A percentile compares a stretch with the other conserved stretches of the same genome.
Evolutionary conservation across 2,113 vertebrate species (phyloP).

Genomic region (Podilymbus podiceps): DNA sequence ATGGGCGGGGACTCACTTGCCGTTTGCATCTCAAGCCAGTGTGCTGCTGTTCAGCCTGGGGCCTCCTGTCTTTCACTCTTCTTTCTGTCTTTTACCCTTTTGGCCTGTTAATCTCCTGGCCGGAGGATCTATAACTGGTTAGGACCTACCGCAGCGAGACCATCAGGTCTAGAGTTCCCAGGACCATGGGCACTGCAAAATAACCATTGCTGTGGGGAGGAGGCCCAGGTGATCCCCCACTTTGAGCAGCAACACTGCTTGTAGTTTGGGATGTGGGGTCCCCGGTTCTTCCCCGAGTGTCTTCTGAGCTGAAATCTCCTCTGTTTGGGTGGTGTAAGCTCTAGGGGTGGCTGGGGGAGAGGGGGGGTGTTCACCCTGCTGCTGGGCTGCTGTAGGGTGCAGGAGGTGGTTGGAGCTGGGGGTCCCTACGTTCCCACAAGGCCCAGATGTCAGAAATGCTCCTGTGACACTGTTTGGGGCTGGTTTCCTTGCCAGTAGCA

Average conservation of each 20-base stretch:
- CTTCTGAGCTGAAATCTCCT: neutral
- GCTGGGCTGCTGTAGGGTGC: neutral
- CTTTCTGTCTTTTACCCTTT: neutral
- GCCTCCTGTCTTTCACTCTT: neutral
- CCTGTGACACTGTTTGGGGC: accelerated
- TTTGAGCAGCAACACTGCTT: neutral
- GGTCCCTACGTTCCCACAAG: neutral
- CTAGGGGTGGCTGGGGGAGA: neutral
- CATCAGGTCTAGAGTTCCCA: neutral
- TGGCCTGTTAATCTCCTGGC: neutral
- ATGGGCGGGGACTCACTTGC: neutral
- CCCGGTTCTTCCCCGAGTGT: neutral
- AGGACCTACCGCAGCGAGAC: neutral
- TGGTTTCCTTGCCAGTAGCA: neutral
- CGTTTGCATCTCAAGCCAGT: accelerated
- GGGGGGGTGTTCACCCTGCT: neutral
- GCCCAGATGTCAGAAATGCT: neutral
- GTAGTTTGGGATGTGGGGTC: neutral
- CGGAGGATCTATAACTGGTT: neutral
- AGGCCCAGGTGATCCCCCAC: neutral
- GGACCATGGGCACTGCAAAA: neutral
- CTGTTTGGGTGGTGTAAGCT: neutral
- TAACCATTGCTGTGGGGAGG: neutral
- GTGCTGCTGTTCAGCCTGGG: neutral
- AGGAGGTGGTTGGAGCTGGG: neutral